phyloP scores from a whole-genome alignment of 2,797 vertebrate genomes.

The Gallirallus australis region DNA sequence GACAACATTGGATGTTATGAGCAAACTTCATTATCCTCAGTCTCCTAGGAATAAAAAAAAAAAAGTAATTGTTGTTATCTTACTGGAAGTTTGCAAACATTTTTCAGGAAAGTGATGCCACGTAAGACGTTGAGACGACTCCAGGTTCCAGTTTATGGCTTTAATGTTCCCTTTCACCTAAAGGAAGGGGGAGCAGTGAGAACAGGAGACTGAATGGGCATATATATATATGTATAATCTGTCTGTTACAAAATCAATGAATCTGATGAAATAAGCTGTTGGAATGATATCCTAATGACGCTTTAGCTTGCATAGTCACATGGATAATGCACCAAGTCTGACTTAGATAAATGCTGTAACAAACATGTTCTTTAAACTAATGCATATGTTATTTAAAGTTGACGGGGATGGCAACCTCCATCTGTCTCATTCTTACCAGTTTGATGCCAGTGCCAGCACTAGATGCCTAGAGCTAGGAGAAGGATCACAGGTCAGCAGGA shows the following conservation, averaged over 20 bases:
- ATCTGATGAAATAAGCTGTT: neutral
- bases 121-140: neutral
- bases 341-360: neutral
- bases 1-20: neutral
- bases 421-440: too few relatives aligned
- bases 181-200: neutral
- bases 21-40: neutral
- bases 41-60: neutral
- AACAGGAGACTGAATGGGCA: neutral
- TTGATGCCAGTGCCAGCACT: too few relatives aligned
- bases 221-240: neutral
- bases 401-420: too few relatives aligned
- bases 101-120: neutral
- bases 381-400: too few relatives aligned
- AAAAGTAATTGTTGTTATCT: neutral
- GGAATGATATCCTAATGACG: neutral
- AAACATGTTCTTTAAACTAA: neutral
- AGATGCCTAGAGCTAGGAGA: too few relatives aligned
- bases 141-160: neutral
- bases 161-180: neutral
- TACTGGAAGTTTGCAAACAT: neutral
- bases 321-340: neutral
- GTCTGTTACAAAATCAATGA: neutral
- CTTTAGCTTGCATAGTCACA: neutral
- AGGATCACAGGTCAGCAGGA: too few relatives aligned